phyloP scores from a whole-genome alignment of 2,113 vertebrate species.

The Irena cyanogastra region DNA sequence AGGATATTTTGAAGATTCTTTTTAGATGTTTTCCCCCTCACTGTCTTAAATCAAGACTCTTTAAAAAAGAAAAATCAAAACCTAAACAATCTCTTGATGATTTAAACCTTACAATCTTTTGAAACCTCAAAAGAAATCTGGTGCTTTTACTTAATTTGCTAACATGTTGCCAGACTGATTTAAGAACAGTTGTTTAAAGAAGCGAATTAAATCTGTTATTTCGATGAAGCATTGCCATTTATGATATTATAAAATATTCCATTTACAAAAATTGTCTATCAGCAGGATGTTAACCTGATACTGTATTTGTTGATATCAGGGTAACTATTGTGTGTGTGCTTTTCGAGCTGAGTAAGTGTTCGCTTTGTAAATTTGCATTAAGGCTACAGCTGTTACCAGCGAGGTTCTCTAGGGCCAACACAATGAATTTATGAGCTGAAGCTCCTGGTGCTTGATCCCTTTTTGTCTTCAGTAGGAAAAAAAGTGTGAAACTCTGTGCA shows the following conservation, averaged over 20 bases:
- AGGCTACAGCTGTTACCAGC: neutral
- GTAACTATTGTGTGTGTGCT: neutral
- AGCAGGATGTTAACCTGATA: neutral
- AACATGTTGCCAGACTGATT: neutral
- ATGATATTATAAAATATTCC: neutral
- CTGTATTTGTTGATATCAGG: neutral
- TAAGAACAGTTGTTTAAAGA: neutral
- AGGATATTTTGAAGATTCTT: neutral
- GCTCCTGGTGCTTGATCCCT: constrained; percentile 22
- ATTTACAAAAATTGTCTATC: neutral
- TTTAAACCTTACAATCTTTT: neutral
- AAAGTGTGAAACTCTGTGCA: neutral
- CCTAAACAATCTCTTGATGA: neutral
- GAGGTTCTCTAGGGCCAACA: neutral
- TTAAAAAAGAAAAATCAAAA: neutral
- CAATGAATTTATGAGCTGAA: neutral
- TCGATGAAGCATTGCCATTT: constrained; percentile 40
- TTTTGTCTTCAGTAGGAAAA: neutral
- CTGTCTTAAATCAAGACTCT: neutral
- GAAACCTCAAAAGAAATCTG: neutral
- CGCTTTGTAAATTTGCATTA: neutral
- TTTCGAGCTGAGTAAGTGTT: neutral
- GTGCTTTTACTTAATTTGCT: neutral
- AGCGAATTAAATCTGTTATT: constrained; percentile 16
- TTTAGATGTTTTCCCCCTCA: neutral